Conservation (phyloP, 2,797 vertebrate species). For the Lepilemur septentrionalis region DNA sequence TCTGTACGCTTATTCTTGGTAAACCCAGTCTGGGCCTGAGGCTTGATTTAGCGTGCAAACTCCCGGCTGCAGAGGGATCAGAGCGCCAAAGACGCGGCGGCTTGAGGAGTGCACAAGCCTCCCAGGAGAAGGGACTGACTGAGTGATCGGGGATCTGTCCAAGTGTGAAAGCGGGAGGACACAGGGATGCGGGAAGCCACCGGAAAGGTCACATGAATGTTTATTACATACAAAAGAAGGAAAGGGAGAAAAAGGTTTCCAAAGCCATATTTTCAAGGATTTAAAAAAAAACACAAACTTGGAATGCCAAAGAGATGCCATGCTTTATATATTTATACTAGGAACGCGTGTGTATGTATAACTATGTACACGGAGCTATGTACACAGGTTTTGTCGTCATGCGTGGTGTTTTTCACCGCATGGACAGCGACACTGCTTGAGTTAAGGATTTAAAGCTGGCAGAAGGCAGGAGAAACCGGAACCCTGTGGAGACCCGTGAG, state of each 20-base stretch:
- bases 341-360: not conserved
- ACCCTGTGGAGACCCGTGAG: not conserved
- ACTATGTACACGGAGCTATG: conserved; percentile 53
- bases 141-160: not conserved
- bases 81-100: not conserved
- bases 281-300: conserved; percentile 8
- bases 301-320: conserved; percentile 35
- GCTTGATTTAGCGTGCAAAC: fast-evolving
- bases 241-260: conserved; percentile 47
- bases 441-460: not conserved
- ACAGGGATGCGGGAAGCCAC: not conserved
- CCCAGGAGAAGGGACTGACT: not conserved
- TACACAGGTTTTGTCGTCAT: not conserved
- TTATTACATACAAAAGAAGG: conserved; percentile 75
- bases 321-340: conserved; percentile 29
- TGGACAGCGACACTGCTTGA: not conserved
- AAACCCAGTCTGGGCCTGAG: fast-evolving
- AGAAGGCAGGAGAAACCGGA: not conserved
- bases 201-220: conserved; percentile 54
- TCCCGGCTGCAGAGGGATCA: not conserved
- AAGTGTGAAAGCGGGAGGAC: not conserved
- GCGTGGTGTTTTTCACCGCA: not conserved
- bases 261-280: conserved; percentile 29
- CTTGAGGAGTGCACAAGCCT: not conserved
- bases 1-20: not conserved